Base-by-base conservation (phyloP, 2,113 vertebrate genomes). In the Xenus cinereus region DNA sequence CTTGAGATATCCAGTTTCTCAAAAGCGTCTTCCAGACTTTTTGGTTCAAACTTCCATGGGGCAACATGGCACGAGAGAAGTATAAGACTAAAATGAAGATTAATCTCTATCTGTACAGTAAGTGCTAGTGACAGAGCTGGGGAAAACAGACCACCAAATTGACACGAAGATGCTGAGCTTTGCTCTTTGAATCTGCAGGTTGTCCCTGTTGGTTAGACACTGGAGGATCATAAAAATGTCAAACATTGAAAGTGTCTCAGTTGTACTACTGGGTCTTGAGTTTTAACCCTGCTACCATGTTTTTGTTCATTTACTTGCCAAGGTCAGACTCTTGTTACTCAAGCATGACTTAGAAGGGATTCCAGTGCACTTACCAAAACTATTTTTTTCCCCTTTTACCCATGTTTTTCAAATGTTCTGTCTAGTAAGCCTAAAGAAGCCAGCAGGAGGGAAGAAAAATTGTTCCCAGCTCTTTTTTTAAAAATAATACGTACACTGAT, bases 301-400 rank as follows among this genome's bases (percentile, higher is more conserved):
- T 96, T 93, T 96, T 78, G 11, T 77, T 93, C 56, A 30, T 94
- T 57, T 74, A 74, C 20, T 86, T 94, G 41, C 35, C 51, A 80
- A 87, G 45, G 50, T 90, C 68, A 87, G 53, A 71, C 9, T 81
- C 60, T 27, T 72, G 74, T 88, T 93, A 68, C 27, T 78, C 59
- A 85, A 84, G 26, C 46, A 79, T 13, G 15, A 84, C 50, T 45
- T 59, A 72, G 19, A 87, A 24, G 23, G 39, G 30, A 59, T 72
- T 84, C 86, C 41, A 56, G 51, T 48, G 22, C 59, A 84, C 90
- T 94, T 89, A 85, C 53, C 18, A 89, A n/a, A 32, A 54, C 8
- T 66, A 15, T 73, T 66, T 90, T 67, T 92, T 63, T 7, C 18
- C 18, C 7, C 6, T 54, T 83, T 54, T 32, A 30, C 43, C 5